Base-by-base conservation (phyloP, 2,888 invertebrate genomes). In the Galeruca laticollis region DNA sequence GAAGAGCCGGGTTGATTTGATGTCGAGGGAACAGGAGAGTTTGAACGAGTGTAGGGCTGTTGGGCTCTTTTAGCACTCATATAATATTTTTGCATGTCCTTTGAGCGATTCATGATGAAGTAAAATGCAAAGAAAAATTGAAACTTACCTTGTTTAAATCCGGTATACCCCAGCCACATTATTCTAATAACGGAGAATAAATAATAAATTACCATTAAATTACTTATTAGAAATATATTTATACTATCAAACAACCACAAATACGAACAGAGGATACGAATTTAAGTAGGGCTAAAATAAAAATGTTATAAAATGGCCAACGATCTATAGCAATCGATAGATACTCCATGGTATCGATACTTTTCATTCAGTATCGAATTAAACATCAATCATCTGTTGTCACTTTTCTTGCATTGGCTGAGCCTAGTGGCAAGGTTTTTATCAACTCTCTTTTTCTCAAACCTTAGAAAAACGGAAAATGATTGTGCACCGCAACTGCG, bases 21-120 rank as follows among this genome's bases (percentile, higher is more conserved):
- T n/a, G n/a, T n/a, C n/a, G n/a, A n/a, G n/a, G n/a, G n/a, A 40
- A 13, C n/a, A 40, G 40, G n/a, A 9, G 33, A 33, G 33, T 33
- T 33, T 33, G 33, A 9, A 33, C 33, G 33, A 33, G 33, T 33
- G 33, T 33, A 33, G 33, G 33, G 33, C 33, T 33, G 33, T n/a
- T 40, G 1, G n/a, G 40, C 40, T 40, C 40, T 40, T 40, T 40
- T 40, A 15, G 40, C 40, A 40, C 40, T 11, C 40, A 40, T 40
- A 40, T 40, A 40, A 40, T 40, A 40, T 40, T 40, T 40, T 40
- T 40, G 40, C 40, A n/a, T n/a, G n/a, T n/a, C n/a, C n/a, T n/a
- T n/a, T n/a, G n/a, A n/a, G n/a, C n/a, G n/a, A n/a, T n/a, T 40
- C 40, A 40, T 40, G 40, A 40, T 40, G 1, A 40, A 40, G 40